These are phyloP conservation scores for Galeruca laticollis DNA, from an alignment of 2,888 invertebrate genomes.

Conservation along the genomic window DNA sequence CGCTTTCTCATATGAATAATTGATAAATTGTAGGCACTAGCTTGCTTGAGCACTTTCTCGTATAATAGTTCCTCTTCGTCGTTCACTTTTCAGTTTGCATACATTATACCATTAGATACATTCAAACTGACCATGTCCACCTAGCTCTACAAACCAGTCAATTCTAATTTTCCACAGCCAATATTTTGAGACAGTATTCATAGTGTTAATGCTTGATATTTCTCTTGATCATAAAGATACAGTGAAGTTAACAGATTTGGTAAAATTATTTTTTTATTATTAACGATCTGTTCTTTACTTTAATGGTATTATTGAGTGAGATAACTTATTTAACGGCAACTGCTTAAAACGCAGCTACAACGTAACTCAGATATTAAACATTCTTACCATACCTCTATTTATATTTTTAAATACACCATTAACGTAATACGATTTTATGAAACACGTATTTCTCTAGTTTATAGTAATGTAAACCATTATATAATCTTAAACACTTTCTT, in stretches of 20 bases:
- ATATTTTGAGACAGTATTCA: neutral
- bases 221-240: neutral
- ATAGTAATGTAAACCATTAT: neutral
- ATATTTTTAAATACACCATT: neutral
- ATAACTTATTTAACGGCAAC: neutral
- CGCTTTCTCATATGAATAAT: too few species aligned
- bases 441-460: neutral
- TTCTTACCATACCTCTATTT: neutral
- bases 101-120: neutral
- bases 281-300: too few species aligned
- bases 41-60: too few species aligned
- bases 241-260: neutral
- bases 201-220: too few species aligned
- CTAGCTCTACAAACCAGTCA: slow-evolving; percentile 1
- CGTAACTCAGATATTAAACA: neutral
- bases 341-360: neutral
- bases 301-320: too few species aligned
- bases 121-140: neutral
- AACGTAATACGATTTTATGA: neutral
- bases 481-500: neutral
- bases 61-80: neutral
- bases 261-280: neutral
- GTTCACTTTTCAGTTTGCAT: neutral
- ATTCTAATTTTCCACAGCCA: neutral
- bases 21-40: too few species aligned